Conservation (phyloP, 2,888 invertebrate species). For the Cryptus viduatorius region DNA sequence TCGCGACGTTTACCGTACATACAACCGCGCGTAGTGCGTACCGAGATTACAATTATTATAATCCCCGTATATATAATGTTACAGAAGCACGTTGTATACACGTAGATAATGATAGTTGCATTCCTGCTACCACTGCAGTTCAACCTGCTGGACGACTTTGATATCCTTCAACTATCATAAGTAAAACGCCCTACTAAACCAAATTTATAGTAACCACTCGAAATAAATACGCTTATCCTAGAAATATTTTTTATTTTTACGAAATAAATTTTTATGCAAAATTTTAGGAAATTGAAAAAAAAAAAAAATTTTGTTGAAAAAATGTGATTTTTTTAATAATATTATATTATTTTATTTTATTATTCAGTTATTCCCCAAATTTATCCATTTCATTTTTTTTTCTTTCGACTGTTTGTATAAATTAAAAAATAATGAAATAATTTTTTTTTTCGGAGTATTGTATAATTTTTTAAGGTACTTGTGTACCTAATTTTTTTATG, state of each 20-base stretch:
- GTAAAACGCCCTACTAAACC: not conserved
- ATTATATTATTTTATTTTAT: too few relatives aligned
- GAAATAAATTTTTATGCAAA: too few relatives aligned
- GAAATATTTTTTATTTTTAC: too few relatives aligned
- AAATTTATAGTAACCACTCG: too few relatives aligned
- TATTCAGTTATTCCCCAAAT: too few relatives aligned
- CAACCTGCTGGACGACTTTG: conserved; percentile 16
- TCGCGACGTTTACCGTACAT: conserved; percentile 62
- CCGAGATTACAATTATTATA: conserved; percentile 69
- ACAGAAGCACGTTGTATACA: conserved; percentile 1
- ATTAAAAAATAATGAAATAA: not conserved
- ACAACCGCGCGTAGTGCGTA: conserved; percentile 65
- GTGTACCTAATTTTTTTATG: conserved; percentile 10
- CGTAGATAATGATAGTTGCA: not conserved
- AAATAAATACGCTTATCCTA: too few relatives aligned
- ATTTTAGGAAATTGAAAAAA: too few relatives aligned
- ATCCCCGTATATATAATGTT: not conserved
- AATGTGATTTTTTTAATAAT: too few relatives aligned
- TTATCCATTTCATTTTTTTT: too few relatives aligned
- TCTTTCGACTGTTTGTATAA: too few relatives aligned
- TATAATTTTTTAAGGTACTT: not conserved
- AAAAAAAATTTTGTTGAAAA: too few relatives aligned
- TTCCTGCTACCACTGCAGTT: conserved; percentile 30
- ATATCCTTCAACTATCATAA: not conserved
- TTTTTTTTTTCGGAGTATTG: not conserved